Conservation (phyloP, 2,888 invertebrate genomes). For the Campaea margaritaria region DNA sequence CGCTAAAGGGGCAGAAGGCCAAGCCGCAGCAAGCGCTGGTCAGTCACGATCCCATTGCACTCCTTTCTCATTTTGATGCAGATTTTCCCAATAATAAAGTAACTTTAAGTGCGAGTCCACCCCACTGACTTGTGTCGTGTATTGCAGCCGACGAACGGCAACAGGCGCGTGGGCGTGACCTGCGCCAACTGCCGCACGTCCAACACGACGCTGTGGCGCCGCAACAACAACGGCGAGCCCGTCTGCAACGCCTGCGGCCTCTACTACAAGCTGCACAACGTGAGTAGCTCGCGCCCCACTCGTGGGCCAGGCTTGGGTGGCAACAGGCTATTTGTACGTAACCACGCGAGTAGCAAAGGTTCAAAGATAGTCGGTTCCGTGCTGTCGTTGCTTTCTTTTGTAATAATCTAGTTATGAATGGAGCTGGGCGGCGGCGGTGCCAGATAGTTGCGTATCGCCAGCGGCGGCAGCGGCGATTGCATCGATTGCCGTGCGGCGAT, state of each 20-base stretch:
- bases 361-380: background rate
- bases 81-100: too few relatives aligned
- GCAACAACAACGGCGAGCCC: conserved; percentile 97
- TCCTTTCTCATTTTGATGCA: too few relatives aligned
- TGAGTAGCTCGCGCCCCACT: conserved; percentile 63
- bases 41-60: conserved; percentile 13
- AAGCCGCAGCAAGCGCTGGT: conserved; percentile 86
- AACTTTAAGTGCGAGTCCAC: too few relatives aligned
- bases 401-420: conserved; percentile 7
- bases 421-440: background rate
- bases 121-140: conserved; percentile 8
- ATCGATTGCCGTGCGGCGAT: conserved; percentile 27
- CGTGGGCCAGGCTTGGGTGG: background rate
- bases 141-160: conserved; percentile 83
- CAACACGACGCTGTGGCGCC: conserved; percentile 97
- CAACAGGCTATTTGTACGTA: background rate
- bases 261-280: conserved; percentile 95
- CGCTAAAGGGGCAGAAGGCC: conserved; percentile 87
- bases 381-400: background rate
- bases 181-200: conserved; percentile 98
- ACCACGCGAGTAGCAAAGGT: background rate
- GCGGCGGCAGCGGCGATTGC: conserved; percentile 9
- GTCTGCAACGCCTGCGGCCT: conserved; percentile 99
- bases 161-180: conserved; percentile 90
- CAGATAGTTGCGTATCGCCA: conserved; percentile 10